Conservation (phyloP, 2,888 invertebrate genomes). For the Sminthurides aquaticus region DNA sequence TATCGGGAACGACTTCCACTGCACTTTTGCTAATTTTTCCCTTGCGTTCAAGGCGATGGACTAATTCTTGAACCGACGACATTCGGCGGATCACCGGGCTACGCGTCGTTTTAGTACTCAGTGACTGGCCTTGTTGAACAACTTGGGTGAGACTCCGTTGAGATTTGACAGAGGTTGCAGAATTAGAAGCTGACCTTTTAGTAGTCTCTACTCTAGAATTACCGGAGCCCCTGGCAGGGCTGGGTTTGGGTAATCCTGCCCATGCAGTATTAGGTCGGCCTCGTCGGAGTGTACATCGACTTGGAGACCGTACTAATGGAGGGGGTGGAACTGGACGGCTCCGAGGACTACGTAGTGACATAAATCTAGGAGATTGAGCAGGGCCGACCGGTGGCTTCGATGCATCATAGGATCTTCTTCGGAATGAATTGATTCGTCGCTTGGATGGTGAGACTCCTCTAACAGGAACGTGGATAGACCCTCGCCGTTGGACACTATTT, state of each 20-base stretch:
- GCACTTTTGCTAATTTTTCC: constrained; percentile 18
- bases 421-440: constrained; percentile 19
- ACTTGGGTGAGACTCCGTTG: neutral
- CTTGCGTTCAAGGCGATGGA: constrained; percentile 27
- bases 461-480: constrained; percentile 6
- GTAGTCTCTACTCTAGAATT: neutral
- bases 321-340: constrained; percentile 13
- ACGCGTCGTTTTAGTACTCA: neutral
- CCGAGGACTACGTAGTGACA: constrained; percentile 23
- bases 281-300: constrained; percentile 48
- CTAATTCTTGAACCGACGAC: constrained; percentile 37
- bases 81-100: constrained; percentile 26
- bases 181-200: neutral
- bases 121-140: neutral
- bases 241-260: constrained; percentile 47
- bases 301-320: constrained; percentile 10
- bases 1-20: constrained; percentile 8
- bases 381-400: constrained; percentile 9
- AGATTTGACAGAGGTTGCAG: neutral
- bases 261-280: constrained; percentile 51
- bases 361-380: constrained; percentile 23
- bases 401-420: constrained; percentile 30
- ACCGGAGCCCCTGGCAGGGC: constrained; percentile 31
- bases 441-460: constrained; percentile 18
- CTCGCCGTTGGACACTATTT: neutral